These are phyloP conservation scores for Ciconia maguari DNA, from an alignment of 2,113 vertebrate species.

Conservation along the genomic window DNA sequence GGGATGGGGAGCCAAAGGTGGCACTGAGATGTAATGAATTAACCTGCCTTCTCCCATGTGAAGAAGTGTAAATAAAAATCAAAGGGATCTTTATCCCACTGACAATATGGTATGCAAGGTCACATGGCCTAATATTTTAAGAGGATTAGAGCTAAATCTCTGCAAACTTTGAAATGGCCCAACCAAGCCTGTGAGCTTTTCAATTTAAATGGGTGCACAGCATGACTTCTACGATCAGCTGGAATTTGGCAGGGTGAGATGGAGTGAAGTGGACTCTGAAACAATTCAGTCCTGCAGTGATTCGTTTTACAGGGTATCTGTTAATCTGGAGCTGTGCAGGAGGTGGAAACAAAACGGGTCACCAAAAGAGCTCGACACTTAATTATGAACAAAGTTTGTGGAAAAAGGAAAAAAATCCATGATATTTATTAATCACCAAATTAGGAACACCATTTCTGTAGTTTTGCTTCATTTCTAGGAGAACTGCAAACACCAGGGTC, in stretches of 20 bases:
- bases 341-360: background rate
- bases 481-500: background rate
- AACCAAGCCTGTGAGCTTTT: conserved; percentile 66
- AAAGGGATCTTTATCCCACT: conserved; percentile 56
- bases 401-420: background rate
- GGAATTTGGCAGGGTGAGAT: conserved; percentile 48
- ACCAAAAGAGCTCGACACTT: background rate
- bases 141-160: conserved; percentile 75
- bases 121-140: conserved; percentile 72
- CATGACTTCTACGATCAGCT: conserved; percentile 34
- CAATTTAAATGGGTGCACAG: conserved; percentile 65
- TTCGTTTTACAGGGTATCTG: background rate
- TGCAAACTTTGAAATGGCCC: conserved; percentile 75
- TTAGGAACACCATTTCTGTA: background rate
- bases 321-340: conserved; percentile 4
- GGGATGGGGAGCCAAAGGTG: background rate
- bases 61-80: conserved; percentile 68
- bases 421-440: background rate
- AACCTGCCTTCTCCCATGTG: conserved; percentile 29
- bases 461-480: background rate
- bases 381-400: background rate
- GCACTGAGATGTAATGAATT: conserved; percentile 12
- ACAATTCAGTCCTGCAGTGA: background rate
- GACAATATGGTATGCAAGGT: conserved; percentile 66
- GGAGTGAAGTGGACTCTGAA: conserved; percentile 15